Base-by-base conservation (phyloP, 2,888 invertebrate species). In the Notocelia uddmanniana region DNA sequence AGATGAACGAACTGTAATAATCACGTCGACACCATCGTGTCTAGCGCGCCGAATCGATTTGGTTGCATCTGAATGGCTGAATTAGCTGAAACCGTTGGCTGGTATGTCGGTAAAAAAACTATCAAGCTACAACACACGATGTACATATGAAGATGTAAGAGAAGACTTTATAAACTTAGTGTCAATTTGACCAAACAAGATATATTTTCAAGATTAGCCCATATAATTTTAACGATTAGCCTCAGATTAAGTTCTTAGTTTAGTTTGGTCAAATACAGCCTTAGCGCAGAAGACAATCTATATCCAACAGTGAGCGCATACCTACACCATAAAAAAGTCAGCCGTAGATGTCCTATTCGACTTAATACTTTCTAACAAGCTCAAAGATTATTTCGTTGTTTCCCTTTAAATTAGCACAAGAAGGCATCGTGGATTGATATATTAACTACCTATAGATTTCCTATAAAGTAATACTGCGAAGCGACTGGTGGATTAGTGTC, bases 11-110 rank as follows among this genome's bases (percentile, higher is more conserved):
- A 71, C 48, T 54, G 59, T 67, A 71, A 77, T 79, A 78, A 80
- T 81, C 75, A 81, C 68, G 76, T 81, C 75, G 60, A 78, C 77
- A 77, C 78, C 76, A 78, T 74, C 70, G 68, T 62, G 68, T n/a
- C n/a, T 50, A 45, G n/a, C 18, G 70, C 68, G 73, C 73, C 67
- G 68, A 77, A 76, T 70, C 73, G 69, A 80, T 80, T 77, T 74
- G 74, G 79, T 78, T 78, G 76, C 78, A 80, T 86, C 83, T 82
- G 81, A 84, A 84, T 85, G 82, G 81, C 81, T 81, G 82, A 83
- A 82, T 78, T 79, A 74, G 81, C 74, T 57, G 75, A 54, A 52
- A 26, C 41, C 50, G 34, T 41, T 41, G 41, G 15, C 41, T 41
- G 41, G 41, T 41, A 5, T 34, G 45, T 45, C 19, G 18, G 50